phyloP scores from a whole-genome alignment of 2,888 invertebrate species.

The Penaeus monodon region DNA sequence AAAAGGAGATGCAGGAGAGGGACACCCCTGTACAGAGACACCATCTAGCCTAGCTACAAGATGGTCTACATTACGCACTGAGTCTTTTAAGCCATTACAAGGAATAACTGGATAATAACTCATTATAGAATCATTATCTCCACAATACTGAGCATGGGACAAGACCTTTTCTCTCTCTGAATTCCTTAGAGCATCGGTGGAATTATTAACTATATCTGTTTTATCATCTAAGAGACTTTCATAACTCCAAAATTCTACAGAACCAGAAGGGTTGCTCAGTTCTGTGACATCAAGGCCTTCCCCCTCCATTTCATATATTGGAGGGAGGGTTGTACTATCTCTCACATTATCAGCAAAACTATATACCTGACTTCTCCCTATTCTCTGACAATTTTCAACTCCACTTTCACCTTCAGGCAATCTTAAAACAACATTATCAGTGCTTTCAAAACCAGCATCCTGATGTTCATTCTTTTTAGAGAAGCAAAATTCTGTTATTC shows the following conservation, averaged over 20 bases:
- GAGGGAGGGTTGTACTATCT: constrained; percentile 57
- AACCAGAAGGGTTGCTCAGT: constrained; percentile 41
- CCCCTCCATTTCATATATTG: constrained; percentile 63
- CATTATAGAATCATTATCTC: constrained; percentile 63
- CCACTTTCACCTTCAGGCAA: not conserved
- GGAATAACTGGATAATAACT: constrained; percentile 52
- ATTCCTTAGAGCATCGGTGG: too few species aligned
- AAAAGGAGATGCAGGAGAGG: constrained; percentile 47
- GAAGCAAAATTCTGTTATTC: constrained; percentile 38
- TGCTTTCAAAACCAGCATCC: too few species aligned
- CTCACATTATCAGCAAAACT: constrained; percentile 41
- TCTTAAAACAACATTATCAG: too few species aligned
- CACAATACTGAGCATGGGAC: constrained; percentile 48
- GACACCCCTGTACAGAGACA: constrained; percentile 19
- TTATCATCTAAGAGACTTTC: constrained; percentile 45
- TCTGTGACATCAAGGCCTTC: constrained; percentile 59
- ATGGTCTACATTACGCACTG: constrained; percentile 39
- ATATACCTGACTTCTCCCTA: constrained; percentile 26
- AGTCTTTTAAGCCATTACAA: constrained; percentile 18
- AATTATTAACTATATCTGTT: not conserved
- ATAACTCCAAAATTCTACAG: constrained; percentile 54
- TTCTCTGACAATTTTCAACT: not conserved
- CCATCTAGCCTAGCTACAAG: constrained; percentile 24
- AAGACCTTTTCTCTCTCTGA: too few species aligned
- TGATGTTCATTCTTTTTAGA: too few species aligned